These are phyloP conservation scores for Amphipoea lucens DNA, from an alignment of 2,888 invertebrate species.

Conservation along the genomic window DNA sequence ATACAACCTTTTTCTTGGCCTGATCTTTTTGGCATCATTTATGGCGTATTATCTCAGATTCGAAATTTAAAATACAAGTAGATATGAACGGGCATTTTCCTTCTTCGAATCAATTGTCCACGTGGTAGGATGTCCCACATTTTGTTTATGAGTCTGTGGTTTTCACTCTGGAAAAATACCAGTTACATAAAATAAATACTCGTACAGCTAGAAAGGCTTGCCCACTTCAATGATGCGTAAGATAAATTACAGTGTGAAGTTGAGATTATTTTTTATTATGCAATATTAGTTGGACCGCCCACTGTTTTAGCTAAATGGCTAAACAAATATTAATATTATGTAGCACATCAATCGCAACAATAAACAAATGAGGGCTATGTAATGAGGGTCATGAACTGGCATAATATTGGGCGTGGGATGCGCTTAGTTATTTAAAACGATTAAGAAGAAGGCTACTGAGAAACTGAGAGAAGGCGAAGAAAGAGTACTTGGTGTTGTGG, in stretches of 20 bases:
- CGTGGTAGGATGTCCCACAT: background rate
- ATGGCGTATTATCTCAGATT: background rate
- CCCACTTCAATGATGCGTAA: background rate
- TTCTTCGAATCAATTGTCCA: no score
- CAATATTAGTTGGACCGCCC: constrained; percentile 42
- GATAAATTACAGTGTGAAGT: constrained; percentile 27
- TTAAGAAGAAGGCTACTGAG: background rate
- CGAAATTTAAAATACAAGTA: background rate
- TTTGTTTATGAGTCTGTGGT: background rate
- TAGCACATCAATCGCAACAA: constrained; percentile 12
- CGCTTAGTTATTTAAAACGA: background rate
- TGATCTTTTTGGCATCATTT: background rate
- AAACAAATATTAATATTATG: constrained; percentile 37
- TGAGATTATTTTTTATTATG: constrained; percentile 6
- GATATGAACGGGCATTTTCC: background rate
- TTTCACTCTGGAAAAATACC: background rate
- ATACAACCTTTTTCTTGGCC: background rate
- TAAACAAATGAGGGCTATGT: constrained; percentile 25
- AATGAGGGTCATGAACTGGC: constrained; percentile 12
- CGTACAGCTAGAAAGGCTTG: background rate
- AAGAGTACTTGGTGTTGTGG: no score
- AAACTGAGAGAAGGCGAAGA: no score
- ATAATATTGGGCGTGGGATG: background rate
- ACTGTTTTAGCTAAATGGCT: constrained; percentile 27
- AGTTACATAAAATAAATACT: constrained; percentile 9